Evolutionary conservation across 2,888 invertebrate genomes (phyloP).

Genomic region (Agriotes lineatus): DNA sequence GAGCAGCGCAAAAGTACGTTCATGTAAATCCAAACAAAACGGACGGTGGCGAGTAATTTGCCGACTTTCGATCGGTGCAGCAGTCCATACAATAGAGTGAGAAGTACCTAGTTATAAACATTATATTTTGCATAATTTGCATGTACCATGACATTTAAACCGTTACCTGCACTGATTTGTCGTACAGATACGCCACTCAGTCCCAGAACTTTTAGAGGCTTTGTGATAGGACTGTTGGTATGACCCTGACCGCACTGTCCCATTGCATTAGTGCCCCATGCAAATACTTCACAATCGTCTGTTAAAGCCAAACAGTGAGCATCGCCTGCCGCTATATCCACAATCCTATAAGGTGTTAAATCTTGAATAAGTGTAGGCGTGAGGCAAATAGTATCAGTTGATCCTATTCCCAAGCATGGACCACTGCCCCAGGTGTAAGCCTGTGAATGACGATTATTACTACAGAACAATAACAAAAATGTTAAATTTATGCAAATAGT

Average conservation of each 20-base stretch:
- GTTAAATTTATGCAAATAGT: no score
- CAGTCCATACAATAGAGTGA: constrained; percentile 74
- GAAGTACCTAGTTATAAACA: constrained; percentile 65
- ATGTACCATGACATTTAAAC: no score
- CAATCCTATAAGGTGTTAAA: constrained; percentile 67
- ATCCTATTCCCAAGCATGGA: constrained; percentile 71
- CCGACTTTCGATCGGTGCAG: constrained; percentile 66
- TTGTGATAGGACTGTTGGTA: constrained; percentile 70
- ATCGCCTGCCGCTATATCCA: constrained; percentile 74
- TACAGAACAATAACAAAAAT: no score
- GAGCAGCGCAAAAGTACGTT: constrained; percentile 70
- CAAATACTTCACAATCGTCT: constrained; percentile 68
- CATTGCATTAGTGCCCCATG: constrained; percentile 76
- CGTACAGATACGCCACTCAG: constrained; percentile 69
- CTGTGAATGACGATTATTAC: no score
- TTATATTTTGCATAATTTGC: no score
- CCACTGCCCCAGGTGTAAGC: constrained; percentile 76
- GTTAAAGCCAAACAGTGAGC: constrained; percentile 73
- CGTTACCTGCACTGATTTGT: constrained; percentile 72
- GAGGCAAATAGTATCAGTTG: constrained; percentile 69
- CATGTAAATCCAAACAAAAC: constrained; percentile 74
- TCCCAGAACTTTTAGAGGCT: constrained; percentile 71
- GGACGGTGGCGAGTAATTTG: constrained; percentile 71
- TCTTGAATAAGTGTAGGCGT: constrained; percentile 70
- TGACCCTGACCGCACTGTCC: constrained; percentile 76